A percentile compares a stretch with the other conserved stretches of the same genome.
Conservation (phyloP, 2,113 vertebrate species). For the Triplophysa tibetana region DNA sequence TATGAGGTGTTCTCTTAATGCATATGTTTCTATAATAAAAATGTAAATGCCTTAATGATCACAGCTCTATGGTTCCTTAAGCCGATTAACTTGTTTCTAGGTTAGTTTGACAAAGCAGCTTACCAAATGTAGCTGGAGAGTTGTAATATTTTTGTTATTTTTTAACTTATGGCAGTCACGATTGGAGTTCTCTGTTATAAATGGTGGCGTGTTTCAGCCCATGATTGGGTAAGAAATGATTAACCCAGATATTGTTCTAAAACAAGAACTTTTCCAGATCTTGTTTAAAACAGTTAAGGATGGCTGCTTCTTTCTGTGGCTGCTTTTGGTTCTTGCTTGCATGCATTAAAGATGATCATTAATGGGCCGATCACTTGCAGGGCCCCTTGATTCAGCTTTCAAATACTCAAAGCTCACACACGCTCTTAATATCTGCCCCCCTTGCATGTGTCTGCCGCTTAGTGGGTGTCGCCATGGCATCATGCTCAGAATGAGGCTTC, state of each 20-base stretch:
- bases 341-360: slow-evolving; percentile 25
- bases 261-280: too few relatives aligned
- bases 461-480: slow-evolving; percentile 75
- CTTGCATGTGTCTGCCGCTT: slow-evolving; percentile 65
- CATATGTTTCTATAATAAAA: not conserved
- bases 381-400: slow-evolving; percentile 24
- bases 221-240: too few relatives aligned
- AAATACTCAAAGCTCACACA: slow-evolving; percentile 45
- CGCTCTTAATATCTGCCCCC: slow-evolving; percentile 55
- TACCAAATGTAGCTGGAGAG: slow-evolving; percentile 7
- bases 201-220: too few relatives aligned
- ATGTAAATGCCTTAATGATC: not conserved
- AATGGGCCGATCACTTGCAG: not conserved
- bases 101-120: slow-evolving; percentile 34
- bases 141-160: not conserved
- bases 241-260: too few relatives aligned
- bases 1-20: not conserved
- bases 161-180: too few relatives aligned
- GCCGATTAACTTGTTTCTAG: slow-evolving; percentile 19
- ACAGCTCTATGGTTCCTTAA: not conserved
- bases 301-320: not conserved
- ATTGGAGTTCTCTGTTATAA: too few relatives aligned
- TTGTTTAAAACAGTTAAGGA: too few relatives aligned
- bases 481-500: slow-evolving; percentile 77
- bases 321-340: not conserved